Evolutionary conservation across 2,113 vertebrate species (phyloP), one percentile per base, ranked within the genome.

Genomic region (Myotis davidii): DNA sequence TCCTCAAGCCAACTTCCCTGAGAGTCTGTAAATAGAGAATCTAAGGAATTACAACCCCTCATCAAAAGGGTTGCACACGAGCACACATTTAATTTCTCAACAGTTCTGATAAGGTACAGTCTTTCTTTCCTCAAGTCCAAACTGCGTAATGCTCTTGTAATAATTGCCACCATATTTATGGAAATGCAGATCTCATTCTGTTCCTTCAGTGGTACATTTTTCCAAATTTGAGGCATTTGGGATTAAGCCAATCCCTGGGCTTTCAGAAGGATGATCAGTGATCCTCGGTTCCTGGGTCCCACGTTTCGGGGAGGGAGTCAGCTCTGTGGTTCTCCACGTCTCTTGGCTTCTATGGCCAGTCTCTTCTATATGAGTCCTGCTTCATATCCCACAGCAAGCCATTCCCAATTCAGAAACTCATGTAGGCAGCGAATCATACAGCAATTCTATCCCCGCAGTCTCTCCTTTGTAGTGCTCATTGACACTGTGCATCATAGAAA

Each of bases 51-150:
- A 87, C n/a, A 61, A 7, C 5, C 50, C 45, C 90, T 94, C 87
- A 90, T 92, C 59, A 45, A 88, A 95, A 84, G 11, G 29, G 92
- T 96, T 96, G 85, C 90, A 79, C 76, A 87, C 87, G 92, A 95
- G 21, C 45, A 94, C 65, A 88, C 52, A 89, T 97, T 94, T 88
- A 95, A 59, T 96, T 94, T 95, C 82, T 83, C 32, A n/a, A 20
- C 59, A 81, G 37, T 81, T 91, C 85, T 73, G 85, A 96, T 94
- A 94, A 96, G 61, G 65, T 32, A 73, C 20, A 84, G 42, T 12
- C 42, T 70, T 88, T 97, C 56, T 96, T 84, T 93, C 81, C 84
- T 93, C 56, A 84, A 42, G 20, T 83, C 9, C 67, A 88, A 90
- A 81, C 34, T 61, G 27, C 20, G 23, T 72, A 88, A 90, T 61